phyloP scores from a whole-genome alignment of 2,888 invertebrate species.

The Synergus japonicus region DNA sequence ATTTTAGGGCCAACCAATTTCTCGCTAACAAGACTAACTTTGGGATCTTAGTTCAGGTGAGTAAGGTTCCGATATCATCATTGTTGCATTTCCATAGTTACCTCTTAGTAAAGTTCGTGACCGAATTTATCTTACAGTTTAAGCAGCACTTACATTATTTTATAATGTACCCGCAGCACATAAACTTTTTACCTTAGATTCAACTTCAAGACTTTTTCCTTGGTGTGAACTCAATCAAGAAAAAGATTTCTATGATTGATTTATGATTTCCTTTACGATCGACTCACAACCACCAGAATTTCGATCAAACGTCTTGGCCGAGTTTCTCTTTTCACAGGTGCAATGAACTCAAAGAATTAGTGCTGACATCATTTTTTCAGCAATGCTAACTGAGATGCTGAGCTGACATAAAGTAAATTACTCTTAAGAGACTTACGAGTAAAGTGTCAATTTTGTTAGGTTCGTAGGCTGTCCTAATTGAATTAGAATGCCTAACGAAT shows the following conservation, averaged over 20 bases:
- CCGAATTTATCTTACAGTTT: neutral
- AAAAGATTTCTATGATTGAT: neutral
- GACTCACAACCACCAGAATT: neutral
- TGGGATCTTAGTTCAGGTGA: slow-evolving; percentile 4
- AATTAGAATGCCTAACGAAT: neutral
- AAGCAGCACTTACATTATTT: neutral
- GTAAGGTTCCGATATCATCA: slow-evolving; percentile 13
- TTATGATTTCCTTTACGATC: neutral
- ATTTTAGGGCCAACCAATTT: slow-evolving; percentile 4
- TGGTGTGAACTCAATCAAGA: neutral
- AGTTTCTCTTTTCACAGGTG: neutral
- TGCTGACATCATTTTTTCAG: neutral
- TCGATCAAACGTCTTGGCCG: neutral
- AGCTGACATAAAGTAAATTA: neutral
- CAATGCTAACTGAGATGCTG: neutral
- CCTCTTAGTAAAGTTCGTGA: slow-evolving; percentile 12
- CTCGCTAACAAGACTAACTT: slow-evolving; percentile 23
- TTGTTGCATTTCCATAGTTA: slow-evolving; percentile 11
- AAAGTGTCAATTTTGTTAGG: neutral
- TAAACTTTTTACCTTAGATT: too few relatives aligned
- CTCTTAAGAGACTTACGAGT: neutral
- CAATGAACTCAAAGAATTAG: neutral
- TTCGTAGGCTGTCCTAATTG: neutral
- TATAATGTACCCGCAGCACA: neutral
- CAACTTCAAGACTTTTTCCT: neutral